A percentile compares a stretch with the other conserved stretches of the same genome.
Conservation (phyloP, 2,888 invertebrate genomes). For the Sinhomidia bicolor region DNA sequence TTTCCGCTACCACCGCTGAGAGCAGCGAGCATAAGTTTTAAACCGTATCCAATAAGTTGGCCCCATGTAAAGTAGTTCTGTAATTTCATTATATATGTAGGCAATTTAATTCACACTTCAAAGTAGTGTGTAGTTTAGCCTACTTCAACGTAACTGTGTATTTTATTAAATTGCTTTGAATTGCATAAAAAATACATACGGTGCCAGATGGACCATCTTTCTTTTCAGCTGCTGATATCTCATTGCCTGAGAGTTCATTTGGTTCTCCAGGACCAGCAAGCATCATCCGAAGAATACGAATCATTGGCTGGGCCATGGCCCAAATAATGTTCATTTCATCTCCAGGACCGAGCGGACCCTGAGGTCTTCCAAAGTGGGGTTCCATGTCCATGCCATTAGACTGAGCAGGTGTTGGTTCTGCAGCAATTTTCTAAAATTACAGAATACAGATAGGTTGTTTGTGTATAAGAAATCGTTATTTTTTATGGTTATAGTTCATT, state of each 20-base stretch:
- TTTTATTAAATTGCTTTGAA: not conserved
- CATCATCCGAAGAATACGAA: slow-evolving; percentile 79
- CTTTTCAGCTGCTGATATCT: slow-evolving; percentile 81
- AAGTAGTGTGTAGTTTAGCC: not conserved
- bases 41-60: slow-evolving; percentile 91
- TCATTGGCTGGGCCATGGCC: slow-evolving; percentile 78
- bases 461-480: not conserved
- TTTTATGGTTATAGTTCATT: slow-evolving; percentile 6
- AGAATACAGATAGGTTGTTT: too few relatives aligned
- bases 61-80: slow-evolving; percentile 89
- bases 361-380: slow-evolving; percentile 56
- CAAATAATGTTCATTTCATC: slow-evolving; percentile 74
- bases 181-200: not conserved
- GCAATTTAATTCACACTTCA: not conserved
- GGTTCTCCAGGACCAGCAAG: slow-evolving; percentile 75
- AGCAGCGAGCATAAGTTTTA: slow-evolving; percentile 92
- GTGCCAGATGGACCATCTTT: slow-evolving; percentile 75
- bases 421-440: slow-evolving; percentile 45
- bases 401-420: slow-evolving; percentile 49
- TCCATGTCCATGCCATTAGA: slow-evolving; percentile 46
- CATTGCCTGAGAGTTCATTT: slow-evolving; percentile 91
- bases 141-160: not conserved
- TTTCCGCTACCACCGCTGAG: slow-evolving; percentile 86
- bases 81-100: too few relatives aligned
- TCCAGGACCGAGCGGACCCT: slow-evolving; percentile 60